These are phyloP conservation scores for Sylvia borin DNA, from an alignment of 2,797 vertebrate species.

Conservation along the genomic window DNA sequence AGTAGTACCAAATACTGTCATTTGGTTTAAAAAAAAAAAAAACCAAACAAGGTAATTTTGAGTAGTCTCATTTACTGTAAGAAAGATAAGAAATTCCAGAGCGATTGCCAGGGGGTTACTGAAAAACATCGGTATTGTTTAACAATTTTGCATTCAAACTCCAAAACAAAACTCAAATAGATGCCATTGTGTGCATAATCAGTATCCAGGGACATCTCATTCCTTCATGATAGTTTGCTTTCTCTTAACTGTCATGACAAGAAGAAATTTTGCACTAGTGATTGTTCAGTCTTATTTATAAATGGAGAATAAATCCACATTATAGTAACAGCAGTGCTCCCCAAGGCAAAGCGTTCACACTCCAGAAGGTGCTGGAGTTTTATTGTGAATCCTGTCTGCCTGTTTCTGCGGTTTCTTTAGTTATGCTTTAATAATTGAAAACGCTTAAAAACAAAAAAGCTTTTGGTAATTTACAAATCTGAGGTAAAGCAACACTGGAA, in stretches of 20 bases:
- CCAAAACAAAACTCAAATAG: conserved; percentile 11
- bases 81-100: neutral
- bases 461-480: neutral
- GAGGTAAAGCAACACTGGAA: neutral
- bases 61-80: neutral
- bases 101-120: neutral
- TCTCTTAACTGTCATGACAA: neutral
- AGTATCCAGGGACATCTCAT: neutral
- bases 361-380: conserved; percentile 29
- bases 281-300: conserved; percentile 26
- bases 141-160: conserved; percentile 29
- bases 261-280: neutral
- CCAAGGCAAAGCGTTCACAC: conserved; percentile 7
- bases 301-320: conserved; percentile 11
- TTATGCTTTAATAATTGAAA: conserved; percentile 3
- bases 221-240: conserved; percentile 22
- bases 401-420: neutral
- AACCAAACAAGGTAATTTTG: conserved; percentile 3
- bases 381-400: neutral
- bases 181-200: neutral
- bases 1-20: neutral
- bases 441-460: neutral
- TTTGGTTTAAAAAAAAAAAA: neutral
- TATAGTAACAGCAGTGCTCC: conserved; percentile 13
- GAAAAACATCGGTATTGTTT: neutral